Percentiles rank a stretch among this genome's conserved stretches.
These are phyloP conservation scores for Heliornis fulica DNA, from an alignment of 2,113 vertebrate genomes.

Conservation along the genomic window DNA sequence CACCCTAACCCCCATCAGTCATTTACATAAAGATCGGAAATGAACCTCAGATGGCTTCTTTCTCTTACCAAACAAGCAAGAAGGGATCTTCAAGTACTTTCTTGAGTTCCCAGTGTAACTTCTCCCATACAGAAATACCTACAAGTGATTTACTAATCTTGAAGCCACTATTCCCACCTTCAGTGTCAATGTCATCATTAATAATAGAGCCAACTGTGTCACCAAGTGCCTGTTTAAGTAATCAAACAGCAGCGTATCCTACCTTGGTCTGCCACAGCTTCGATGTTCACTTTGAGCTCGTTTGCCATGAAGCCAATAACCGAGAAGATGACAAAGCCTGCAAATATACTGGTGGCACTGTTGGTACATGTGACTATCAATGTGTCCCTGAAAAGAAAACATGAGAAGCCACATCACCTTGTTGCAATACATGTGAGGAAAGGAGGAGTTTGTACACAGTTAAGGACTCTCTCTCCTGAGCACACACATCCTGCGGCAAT, in stretches of 20 bases:
- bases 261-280: constrained; percentile 98
- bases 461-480: background rate
- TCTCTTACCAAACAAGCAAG: background rate
- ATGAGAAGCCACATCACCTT: background rate
- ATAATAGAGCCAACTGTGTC: background rate
- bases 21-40: background rate
- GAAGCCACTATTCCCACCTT: background rate
- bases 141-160: background rate
- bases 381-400: constrained; percentile 84
- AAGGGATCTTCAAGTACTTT: background rate
- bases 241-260: background rate
- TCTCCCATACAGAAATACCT: background rate
- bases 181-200: background rate
- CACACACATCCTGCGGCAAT: background rate
- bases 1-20: background rate
- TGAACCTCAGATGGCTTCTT: background rate
- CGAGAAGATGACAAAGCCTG: constrained; percentile 98
- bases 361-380: constrained; percentile 95
- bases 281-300: constrained; percentile 94
- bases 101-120: background rate
- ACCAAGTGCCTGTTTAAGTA: background rate
- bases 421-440: background rate
- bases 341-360: constrained; percentile 98
- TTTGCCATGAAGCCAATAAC: constrained; percentile 99
- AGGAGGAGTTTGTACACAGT: fast-evolving